These are phyloP conservation scores for Barnardius zonarius DNA, from an alignment of 2,113 vertebrate genomes.

Conservation along the genomic window DNA sequence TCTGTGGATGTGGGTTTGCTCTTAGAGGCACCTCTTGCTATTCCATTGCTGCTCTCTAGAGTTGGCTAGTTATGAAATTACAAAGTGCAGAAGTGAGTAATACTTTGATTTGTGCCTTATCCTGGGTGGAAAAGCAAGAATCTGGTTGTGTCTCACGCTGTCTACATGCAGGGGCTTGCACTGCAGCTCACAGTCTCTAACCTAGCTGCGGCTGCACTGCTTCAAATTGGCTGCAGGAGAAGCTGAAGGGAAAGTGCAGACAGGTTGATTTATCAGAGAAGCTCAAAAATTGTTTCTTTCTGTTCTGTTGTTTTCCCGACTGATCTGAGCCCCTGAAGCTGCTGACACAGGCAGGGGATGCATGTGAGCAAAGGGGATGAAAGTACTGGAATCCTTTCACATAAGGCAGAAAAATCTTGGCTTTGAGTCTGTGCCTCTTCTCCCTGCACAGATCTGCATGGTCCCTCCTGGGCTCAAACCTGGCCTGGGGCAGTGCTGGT, in stretches of 20 bases:
- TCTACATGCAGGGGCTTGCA: not conserved
- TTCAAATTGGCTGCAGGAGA: not conserved
- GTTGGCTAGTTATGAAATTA: not conserved
- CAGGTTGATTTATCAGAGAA: not conserved
- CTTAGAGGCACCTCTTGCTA: not conserved
- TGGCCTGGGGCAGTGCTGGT: not conserved
- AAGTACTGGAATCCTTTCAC: not conserved
- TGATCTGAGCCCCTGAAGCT: not conserved
- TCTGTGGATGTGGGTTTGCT: not conserved
- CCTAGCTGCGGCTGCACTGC: not conserved
- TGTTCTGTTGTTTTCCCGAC: rapidly evolving
- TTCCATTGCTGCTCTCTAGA: not conserved
- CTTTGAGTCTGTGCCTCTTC: not conserved
- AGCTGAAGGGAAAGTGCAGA: not conserved
- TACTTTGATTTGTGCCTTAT: not conserved
- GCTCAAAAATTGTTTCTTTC: not conserved
- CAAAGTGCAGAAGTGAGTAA: not conserved
- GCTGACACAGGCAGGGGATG: not conserved
- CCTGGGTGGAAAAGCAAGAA: not conserved
- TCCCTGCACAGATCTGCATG: not conserved
- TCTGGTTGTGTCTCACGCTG: not conserved
- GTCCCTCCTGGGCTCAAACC: not conserved
- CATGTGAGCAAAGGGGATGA: not conserved
- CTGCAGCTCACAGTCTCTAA: not conserved
- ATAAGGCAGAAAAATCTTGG: not conserved